A percentile compares a stretch with the other conserved stretches of the same genome.
Evolutionary conservation across 2,797 vertebrate species (phyloP).

Genomic region (Sebastes melanostomus): DNA sequence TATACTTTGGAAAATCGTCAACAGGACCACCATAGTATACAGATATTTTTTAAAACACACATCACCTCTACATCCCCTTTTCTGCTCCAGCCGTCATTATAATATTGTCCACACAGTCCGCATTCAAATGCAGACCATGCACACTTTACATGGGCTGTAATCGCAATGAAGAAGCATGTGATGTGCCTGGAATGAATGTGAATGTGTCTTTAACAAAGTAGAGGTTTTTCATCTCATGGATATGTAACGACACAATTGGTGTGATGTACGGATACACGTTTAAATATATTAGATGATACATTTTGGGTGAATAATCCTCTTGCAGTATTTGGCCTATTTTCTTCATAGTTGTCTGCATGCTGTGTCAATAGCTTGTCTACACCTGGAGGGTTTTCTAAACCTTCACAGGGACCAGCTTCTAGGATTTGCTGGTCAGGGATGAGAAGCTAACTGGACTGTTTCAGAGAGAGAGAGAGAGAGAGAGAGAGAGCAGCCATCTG

Average conservation of each 20-base stretch:
- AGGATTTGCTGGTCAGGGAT: slow-evolving; percentile 51
- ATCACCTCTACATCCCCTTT: neutral
- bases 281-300: neutral
- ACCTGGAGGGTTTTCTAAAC: slow-evolving; percentile 29
- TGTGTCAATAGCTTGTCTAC: slow-evolving; percentile 41
- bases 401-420: slow-evolving; percentile 39
- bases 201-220: neutral
- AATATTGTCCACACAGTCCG: neutral
- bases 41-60: neutral
- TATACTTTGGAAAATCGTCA: neutral
- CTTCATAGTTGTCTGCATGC: neutral
- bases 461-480: slow-evolving; percentile 23
- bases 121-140: slow-evolving; percentile 4
- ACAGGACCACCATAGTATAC: neutral
- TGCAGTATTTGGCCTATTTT: neutral
- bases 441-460: slow-evolving; percentile 46
- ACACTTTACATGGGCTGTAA: neutral
- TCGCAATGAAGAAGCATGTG: neutral
- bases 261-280: neutral
- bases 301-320: neutral
- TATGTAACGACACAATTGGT: neutral
- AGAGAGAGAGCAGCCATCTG: slow-evolving; percentile 61
- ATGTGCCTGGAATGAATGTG: neutral
- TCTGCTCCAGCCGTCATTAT: neutral
- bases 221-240: neutral